phyloP scores from a whole-genome alignment of 2,888 invertebrate genomes.

The Epiblema foenella region DNA sequence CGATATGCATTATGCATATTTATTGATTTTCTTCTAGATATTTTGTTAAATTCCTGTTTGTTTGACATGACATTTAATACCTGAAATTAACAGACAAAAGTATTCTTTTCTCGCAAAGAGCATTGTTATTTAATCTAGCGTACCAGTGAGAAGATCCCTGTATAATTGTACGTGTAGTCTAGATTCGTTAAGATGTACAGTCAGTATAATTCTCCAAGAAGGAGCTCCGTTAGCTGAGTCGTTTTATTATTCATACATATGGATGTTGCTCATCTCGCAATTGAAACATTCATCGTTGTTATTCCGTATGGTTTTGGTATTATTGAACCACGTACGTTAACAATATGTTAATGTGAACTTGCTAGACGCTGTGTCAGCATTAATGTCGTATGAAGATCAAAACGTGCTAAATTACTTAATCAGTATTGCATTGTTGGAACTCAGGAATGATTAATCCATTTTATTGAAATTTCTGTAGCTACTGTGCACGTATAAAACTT shows the following conservation, averaged over 20 bases:
- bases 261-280: constrained; percentile 33
- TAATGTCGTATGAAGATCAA: constrained; percentile 19
- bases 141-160: constrained; percentile 16
- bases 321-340: constrained; percentile 18
- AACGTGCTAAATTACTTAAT: neutral
- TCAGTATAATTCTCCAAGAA: constrained; percentile 38
- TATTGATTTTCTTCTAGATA: too few relatives aligned
- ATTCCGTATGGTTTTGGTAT: constrained; percentile 33
- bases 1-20: too few relatives aligned
- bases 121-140: neutral
- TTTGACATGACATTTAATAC: neutral
- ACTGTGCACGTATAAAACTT: neutral
- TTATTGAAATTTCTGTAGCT: neutral
- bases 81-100: neutral
- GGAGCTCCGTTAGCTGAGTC: constrained; percentile 21
- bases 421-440: constrained; percentile 8
- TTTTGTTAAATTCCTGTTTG: neutral
- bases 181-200: constrained; percentile 23
- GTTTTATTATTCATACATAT: constrained; percentile 41
- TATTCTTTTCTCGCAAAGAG: neutral
- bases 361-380: constrained; percentile 7
- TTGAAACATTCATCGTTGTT: constrained; percentile 34
- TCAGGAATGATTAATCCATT: neutral
- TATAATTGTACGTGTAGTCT: constrained; percentile 26
- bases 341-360: neutral